These are phyloP conservation scores for Indicator maculatus DNA, from an alignment of 2,113 vertebrate species.

Conservation along the genomic window DNA sequence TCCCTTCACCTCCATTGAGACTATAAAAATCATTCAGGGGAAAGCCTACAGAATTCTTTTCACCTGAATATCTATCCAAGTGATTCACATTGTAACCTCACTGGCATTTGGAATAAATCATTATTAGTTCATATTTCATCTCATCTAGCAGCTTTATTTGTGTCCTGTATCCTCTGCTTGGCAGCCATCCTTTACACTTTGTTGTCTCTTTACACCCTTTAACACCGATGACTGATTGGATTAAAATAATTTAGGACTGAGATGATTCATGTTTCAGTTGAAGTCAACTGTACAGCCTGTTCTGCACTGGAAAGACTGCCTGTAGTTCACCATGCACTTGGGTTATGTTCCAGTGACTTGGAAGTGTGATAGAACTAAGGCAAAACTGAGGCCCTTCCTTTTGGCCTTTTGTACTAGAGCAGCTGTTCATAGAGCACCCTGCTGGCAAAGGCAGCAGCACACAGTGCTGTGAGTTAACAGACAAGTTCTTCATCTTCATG, in stretches of 20 bases:
- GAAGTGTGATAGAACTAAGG: constrained; percentile 3
- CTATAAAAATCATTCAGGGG: background rate
- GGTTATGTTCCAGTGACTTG: background rate
- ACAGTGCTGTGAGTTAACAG: background rate
- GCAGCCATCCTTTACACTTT: constrained; percentile 44
- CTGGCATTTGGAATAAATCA: constrained; percentile 49
- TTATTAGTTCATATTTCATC: constrained; percentile 53
- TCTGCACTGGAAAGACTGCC: background rate
- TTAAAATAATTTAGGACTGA: constrained; percentile 58
- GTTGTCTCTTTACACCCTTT: constrained; percentile 44
- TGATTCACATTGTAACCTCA: background rate
- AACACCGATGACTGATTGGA: constrained; percentile 38
- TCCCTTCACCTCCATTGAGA: background rate
- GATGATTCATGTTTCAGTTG: constrained; percentile 39
- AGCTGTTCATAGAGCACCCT: constrained; percentile 1
- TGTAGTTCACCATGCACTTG: constrained; percentile 3
- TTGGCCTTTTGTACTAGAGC: constrained; percentile 39
- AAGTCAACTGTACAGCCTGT: constrained; percentile 54
- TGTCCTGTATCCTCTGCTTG: constrained; percentile 30
- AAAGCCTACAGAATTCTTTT: background rate
- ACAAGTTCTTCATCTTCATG: background rate
- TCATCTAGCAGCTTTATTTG: constrained; percentile 58
- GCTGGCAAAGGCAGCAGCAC: background rate
- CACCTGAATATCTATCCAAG: background rate
- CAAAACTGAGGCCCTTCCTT: background rate